A percentile compares a stretch with the other conserved stretches of the same genome.
These are phyloP conservation scores for Sebastes glaucus DNA, from an alignment of 2,797 vertebrate species.

Conservation along the genomic window DNA sequence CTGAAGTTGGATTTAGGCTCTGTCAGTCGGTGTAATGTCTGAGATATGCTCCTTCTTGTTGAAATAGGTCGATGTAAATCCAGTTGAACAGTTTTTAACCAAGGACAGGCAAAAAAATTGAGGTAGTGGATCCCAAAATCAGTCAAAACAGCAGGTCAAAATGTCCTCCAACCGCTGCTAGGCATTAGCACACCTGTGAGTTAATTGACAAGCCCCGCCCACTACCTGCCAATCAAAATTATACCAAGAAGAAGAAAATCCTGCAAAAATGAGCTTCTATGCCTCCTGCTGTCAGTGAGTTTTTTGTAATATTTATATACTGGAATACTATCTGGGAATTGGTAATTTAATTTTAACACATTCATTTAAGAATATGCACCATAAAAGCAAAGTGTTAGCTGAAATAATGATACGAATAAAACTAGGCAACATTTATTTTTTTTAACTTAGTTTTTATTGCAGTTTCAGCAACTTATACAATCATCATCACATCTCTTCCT, in stretches of 20 bases:
- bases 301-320: neutral
- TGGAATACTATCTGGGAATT: neutral
- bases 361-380: neutral
- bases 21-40: too few relatives aligned
- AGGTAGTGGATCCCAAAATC: too few relatives aligned
- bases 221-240: neutral
- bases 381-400: neutral
- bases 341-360: neutral
- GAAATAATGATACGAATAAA: neutral
- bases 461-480: too few relatives aligned
- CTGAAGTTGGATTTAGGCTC: too few relatives aligned
- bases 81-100: too few relatives aligned
- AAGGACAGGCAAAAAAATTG: too few relatives aligned
- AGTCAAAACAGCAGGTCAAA: accelerated
- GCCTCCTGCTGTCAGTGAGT: neutral
- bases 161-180: accelerated
- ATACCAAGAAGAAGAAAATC: neutral
- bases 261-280: neutral
- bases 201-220: constrained; percentile 19
- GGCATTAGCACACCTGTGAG: neutral
- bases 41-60: too few relatives aligned
- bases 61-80: too few relatives aligned
- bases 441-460: too few relatives aligned
- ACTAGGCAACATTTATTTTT: too few relatives aligned
- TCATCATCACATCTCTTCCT: too few relatives aligned